Percentiles rank a stretch among this genome's conserved stretches.
Evolutionary conservation across 2,113 vertebrate genomes (phyloP).

Genomic region (Mesitornis unicolor): DNA sequence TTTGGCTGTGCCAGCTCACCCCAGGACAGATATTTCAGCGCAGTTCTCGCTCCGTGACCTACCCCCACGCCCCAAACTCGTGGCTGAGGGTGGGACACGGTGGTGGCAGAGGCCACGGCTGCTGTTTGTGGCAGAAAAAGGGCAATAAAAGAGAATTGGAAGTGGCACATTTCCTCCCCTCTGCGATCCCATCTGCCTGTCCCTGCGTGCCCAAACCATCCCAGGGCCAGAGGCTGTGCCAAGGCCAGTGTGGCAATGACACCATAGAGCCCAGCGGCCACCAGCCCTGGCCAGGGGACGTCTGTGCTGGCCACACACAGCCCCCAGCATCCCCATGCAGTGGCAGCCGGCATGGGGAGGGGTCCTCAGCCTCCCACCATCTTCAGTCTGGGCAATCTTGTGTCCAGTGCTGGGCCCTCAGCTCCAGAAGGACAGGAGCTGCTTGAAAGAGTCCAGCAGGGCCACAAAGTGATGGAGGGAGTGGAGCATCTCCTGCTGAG

Average conservation of each 20-base stretch:
- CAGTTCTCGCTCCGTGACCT: not conserved
- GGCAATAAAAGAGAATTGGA: not conserved
- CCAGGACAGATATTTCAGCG: not conserved
- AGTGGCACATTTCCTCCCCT: not conserved
- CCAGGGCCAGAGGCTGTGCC: not conserved
- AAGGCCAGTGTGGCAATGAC: not conserved
- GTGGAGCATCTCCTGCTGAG: no score
- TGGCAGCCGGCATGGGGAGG: not conserved
- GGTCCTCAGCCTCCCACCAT: accelerated
- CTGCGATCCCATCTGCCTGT: slow-evolving; percentile 9
- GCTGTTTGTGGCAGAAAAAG: not conserved
- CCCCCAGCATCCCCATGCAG: no score
- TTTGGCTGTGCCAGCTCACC: not conserved
- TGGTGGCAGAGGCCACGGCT: not conserved
- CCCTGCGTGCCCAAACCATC: not conserved
- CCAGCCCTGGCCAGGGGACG: no score
- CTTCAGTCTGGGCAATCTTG: not conserved
- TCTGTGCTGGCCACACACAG: not conserved
- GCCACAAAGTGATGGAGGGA: no score
- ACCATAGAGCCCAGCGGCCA: no score
- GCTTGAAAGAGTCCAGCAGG: no score
- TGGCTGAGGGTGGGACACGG: accelerated
- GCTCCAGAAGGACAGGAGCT: no score
- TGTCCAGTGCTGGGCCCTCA: no score
- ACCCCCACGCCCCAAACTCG: no score